Conservation (phyloP, 92 coral and sea anemone genomes). For the Zoanthus solanderi region DNA sequence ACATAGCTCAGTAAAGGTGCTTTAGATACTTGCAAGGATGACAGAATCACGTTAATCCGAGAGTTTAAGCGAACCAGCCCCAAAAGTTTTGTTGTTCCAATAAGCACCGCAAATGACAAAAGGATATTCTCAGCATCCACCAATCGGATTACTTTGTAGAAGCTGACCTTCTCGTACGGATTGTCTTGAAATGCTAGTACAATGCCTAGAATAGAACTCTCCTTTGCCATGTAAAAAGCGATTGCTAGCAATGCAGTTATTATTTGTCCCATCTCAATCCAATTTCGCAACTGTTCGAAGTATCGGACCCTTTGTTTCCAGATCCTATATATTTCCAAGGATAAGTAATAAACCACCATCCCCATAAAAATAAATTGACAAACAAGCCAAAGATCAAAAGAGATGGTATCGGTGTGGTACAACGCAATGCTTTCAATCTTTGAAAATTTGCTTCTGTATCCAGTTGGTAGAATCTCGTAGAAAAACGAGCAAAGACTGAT, state of each 20-base stretch:
- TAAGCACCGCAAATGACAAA: conserved; percentile 31
- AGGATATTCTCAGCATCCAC: conserved; percentile 18
- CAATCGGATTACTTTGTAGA: conserved; percentile 24
- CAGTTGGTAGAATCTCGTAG: conserved; percentile 37
- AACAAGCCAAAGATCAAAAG: conserved; percentile 30
- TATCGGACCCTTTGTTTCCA: conserved; percentile 9
- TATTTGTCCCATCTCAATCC: conserved; percentile 25
- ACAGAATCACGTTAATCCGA: neutral
- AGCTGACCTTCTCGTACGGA: conserved; percentile 16
- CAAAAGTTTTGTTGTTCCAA: conserved; percentile 25
- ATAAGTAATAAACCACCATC: conserved; percentile 10
- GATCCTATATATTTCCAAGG: neutral
- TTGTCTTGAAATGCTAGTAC: neutral
- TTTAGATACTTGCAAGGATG: neutral
- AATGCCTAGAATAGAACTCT: neutral
- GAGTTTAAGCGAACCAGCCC: conserved; percentile 24
- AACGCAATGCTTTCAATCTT: conserved; percentile 28
- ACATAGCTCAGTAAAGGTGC: conserved; percentile 12
- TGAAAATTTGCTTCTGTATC: neutral
- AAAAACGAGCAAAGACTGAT: conserved; percentile 28
- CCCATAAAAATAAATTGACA: conserved; percentile 39
- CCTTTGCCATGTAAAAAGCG: conserved; percentile 15
- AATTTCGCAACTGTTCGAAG: conserved; percentile 21
- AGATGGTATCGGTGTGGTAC: neutral
- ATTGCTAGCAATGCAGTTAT: neutral